These are phyloP conservation scores for Dasypus novemcinctus DNA, from an alignment of 2,113 vertebrate species.

Conservation along the genomic window DNA sequence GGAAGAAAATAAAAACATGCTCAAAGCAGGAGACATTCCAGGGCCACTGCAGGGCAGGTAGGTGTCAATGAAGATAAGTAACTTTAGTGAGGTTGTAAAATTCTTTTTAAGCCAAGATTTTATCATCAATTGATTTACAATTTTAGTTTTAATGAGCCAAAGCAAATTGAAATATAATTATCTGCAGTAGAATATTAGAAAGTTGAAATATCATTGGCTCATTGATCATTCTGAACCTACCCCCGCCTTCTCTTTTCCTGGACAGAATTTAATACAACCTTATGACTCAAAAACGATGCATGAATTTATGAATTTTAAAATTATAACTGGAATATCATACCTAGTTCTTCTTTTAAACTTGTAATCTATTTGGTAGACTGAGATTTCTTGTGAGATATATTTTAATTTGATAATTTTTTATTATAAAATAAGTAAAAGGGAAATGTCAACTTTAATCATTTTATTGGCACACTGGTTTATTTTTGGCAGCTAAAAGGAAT, in stretches of 20 bases:
- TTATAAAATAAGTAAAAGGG: conserved; percentile 11
- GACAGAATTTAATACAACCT: not conserved
- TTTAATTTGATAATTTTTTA: conserved; percentile 42
- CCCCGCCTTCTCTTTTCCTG: not conserved
- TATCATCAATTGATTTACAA: not conserved
- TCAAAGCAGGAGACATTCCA: conserved; percentile 90
- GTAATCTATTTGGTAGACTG: not conserved
- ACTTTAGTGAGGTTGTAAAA: not conserved
- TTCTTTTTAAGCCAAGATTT: conserved; percentile 38
- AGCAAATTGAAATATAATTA: not conserved
- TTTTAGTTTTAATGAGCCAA: not conserved
- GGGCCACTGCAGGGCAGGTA: conserved; percentile 96
- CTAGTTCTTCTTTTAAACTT: conserved; percentile 26
- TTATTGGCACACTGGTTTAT: conserved; percentile 34
- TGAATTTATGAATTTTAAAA: not conserved
- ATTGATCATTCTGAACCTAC: not conserved
- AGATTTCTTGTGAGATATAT: conserved; percentile 29
- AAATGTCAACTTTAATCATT: conserved; percentile 3
- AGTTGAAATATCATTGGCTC: not conserved
- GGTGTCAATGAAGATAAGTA: conserved; percentile 46
- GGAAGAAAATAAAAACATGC: conserved; percentile 84
- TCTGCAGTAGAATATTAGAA: not conserved
- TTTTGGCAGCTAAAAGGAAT: conserved; percentile 1
- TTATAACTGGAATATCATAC: not conserved
- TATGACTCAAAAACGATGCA: not conserved